Evolutionary conservation across 2,888 invertebrate genomes (phyloP).

Genomic region (Plusia festucae): DNA sequence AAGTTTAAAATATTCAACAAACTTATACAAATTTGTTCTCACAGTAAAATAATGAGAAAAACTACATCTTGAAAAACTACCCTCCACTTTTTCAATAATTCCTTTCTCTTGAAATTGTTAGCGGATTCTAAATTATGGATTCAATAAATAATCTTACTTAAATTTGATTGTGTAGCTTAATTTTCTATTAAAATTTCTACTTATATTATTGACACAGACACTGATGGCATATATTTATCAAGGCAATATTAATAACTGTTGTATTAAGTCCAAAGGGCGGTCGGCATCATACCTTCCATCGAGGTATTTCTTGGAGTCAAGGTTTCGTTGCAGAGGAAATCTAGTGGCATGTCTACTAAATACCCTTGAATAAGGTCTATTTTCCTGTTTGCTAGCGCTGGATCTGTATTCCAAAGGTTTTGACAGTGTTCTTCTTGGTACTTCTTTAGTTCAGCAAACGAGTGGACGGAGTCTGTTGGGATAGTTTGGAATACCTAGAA

Average conservation of each 20-base stretch:
- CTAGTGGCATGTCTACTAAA: conserved; percentile 96
- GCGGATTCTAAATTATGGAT: no score
- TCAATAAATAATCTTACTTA: no score
- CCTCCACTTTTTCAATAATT: no score
- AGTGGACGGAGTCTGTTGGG: conserved; percentile 94
- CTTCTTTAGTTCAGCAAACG: conserved; percentile 93
- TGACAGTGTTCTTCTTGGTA: conserved; percentile 92
- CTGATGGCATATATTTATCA: not conserved
- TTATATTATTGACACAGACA: not conserved
- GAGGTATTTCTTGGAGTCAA: conserved; percentile 95
- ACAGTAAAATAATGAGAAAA: no score
- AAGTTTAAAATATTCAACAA: not conserved
- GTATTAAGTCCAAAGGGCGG: conserved; percentile 95
- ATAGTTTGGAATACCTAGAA: conserved; percentile 95
- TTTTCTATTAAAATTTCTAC: no score
- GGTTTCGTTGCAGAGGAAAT: conserved; percentile 96
- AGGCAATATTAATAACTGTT: not conserved
- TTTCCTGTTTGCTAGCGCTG: conserved; percentile 92
- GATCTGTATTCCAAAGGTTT: conserved; percentile 93
- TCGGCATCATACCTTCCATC: conserved; percentile 98
- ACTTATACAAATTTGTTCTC: no score
- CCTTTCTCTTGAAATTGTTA: no score
- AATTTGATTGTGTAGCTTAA: no score
- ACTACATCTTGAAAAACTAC: no score
- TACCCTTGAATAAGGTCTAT: conserved; percentile 94